A percentile compares a stretch with the other conserved stretches of the same genome.
phyloP scores from a whole-genome alignment of 2,113 vertebrate genomes.

The Dolichallabes microphthalmus region DNA sequence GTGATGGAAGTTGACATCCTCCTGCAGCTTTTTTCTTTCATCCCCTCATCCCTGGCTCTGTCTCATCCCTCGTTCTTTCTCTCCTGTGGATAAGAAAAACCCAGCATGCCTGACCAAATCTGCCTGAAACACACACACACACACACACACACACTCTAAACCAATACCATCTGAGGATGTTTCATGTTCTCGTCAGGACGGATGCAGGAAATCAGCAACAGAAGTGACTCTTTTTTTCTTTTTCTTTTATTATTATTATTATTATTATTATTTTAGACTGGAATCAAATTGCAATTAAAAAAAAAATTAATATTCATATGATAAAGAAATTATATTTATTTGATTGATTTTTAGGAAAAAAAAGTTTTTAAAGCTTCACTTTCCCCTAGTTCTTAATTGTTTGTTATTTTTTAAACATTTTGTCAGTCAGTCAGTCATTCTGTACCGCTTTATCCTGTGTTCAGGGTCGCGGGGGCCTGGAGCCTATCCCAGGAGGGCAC shows the following conservation, averaged over 20 bases:
- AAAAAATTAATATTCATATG: neutral
- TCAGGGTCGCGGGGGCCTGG: too few species aligned
- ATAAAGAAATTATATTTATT: neutral
- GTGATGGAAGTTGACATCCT: constrained; percentile 66
- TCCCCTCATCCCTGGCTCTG: constrained; percentile 15
- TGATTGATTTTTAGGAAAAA: neutral
- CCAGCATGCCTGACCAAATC: constrained; percentile 12
- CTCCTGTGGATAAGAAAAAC: constrained; percentile 17
- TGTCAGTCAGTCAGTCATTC: too few species aligned
- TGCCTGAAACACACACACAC: neutral
- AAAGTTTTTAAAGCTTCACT: neutral
- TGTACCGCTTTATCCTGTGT: too few species aligned
- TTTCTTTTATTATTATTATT: too few species aligned
- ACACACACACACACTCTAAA: constrained; percentile 17
- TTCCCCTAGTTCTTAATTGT: neutral
- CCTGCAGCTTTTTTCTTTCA: constrained; percentile 59
- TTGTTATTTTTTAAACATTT: neutral
- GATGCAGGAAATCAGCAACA: constrained; percentile 18
- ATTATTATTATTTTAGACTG: too few species aligned
- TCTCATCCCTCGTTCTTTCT: constrained; percentile 3
- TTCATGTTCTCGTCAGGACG: neutral
- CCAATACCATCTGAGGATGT: constrained; percentile 30
- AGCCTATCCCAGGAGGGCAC: too few species aligned
- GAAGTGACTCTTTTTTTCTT: constrained; percentile 2
- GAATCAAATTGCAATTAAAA: too few species aligned